A percentile compares a stretch with the other conserved stretches of the same genome.
Evolutionary conservation across 2,797 vertebrate genomes (phyloP).

Genomic region (Spheniscus humboldti): DNA sequence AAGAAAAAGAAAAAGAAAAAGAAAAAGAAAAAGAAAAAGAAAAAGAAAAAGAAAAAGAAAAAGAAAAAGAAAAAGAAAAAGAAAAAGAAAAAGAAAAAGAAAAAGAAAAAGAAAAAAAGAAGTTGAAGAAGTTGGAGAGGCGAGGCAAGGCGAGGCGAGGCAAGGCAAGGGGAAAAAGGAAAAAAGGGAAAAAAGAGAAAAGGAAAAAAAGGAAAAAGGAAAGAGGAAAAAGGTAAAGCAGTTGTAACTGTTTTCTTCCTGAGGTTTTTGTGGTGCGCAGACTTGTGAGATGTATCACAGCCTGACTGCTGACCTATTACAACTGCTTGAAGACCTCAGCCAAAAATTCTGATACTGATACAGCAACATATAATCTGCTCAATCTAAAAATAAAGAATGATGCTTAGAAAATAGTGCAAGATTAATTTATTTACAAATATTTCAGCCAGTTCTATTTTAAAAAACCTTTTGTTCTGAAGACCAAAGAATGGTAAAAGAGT

Average conservation of each 20-base stretch:
- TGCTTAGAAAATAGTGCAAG: conserved; percentile 31
- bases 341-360: conserved; percentile 48
- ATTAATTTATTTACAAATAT: conserved; percentile 58
- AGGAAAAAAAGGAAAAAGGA: too few species aligned
- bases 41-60: accelerated
- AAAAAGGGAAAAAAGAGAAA: too few species aligned
- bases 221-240: neutral
- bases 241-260: neutral
- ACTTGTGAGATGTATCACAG: neutral
- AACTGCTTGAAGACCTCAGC: conserved; percentile 15
- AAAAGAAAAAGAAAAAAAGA: too few species aligned
- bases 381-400: conserved; percentile 51
- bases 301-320: neutral
- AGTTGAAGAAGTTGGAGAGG: neutral
- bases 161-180: too few species aligned
- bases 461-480: neutral
- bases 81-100: too few species aligned
- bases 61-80: too few species aligned
- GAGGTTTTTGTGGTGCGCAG: neutral
- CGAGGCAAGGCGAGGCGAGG: accelerated
- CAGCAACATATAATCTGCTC: conserved; percentile 32
- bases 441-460: neutral
- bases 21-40: too few species aligned
- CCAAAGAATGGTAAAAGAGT: neutral
- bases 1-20: too few species aligned